Evolutionary conservation across 2,113 vertebrate species (phyloP).

Genomic region (Mirza zaza): DNA sequence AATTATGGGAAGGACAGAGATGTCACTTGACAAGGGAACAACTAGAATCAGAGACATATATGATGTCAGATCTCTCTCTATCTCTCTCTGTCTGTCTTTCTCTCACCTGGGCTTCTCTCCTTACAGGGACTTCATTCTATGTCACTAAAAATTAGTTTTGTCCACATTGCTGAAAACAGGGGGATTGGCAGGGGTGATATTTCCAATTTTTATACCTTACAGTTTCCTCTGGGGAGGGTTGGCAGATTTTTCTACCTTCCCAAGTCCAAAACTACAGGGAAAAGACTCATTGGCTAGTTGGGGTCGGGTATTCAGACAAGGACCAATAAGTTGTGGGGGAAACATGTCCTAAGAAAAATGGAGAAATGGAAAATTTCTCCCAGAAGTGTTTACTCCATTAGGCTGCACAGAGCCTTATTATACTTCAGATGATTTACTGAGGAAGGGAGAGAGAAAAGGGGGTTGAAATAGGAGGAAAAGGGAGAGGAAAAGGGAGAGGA

Average conservation of each 20-base stretch:
- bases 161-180: background rate
- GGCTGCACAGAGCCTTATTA: background rate
- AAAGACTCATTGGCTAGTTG: background rate
- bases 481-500: background rate
- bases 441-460: background rate
- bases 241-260: background rate
- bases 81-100: rapidly evolving
- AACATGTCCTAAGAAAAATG: background rate
- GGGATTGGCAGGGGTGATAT: background rate
- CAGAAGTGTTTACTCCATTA: background rate
- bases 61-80: background rate
- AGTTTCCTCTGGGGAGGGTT: background rate
- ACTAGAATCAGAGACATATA: background rate
- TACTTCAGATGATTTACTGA: conserved; percentile 24
- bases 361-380: background rate
- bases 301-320: background rate
- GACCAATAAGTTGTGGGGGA: background rate
- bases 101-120: background rate
- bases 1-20: background rate
- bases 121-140: background rate
- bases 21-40: background rate
- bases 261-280: background rate
- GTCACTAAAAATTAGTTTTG: background rate
- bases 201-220: background rate
- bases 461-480: background rate